Percentiles rank a stretch among this genome's conserved stretches.
Conservation (phyloP, 2,797 vertebrate species). For the Paratrypauchen microcephalus region DNA sequence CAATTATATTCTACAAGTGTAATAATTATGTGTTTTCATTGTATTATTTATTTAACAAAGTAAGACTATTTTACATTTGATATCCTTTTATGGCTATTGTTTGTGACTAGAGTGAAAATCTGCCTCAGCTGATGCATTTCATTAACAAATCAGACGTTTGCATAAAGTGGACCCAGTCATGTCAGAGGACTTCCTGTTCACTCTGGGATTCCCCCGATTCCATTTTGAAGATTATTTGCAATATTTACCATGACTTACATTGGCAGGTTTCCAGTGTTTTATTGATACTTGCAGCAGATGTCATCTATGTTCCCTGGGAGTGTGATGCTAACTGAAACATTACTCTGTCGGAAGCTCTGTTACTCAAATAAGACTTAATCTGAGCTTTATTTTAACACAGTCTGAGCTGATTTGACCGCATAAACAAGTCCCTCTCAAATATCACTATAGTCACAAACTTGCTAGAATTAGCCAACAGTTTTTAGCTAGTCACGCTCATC, state of each 20-base stretch:
- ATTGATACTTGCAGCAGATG: no score
- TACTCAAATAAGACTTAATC: no score
- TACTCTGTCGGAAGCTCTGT: no score
- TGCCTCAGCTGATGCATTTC: neutral
- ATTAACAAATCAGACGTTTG: constrained; percentile 13
- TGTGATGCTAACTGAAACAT: no score
- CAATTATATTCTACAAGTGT: neutral
- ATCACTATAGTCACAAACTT: no score
- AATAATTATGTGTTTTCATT: neutral
- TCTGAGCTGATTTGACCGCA: no score
- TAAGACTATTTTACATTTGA: neutral
- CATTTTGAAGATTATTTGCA: neutral
- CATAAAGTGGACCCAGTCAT: neutral
- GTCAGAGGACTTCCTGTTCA: neutral
- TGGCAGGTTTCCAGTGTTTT: neutral
- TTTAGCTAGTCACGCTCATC: no score
- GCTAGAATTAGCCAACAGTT: no score
- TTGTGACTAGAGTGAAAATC: neutral
- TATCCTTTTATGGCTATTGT: neutral
- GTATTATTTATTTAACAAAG: neutral
- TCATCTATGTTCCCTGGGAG: no score
- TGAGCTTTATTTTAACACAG: no score
- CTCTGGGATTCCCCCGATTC: neutral
- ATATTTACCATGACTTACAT: neutral
- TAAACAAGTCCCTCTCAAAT: no score